phyloP scores from a whole-genome alignment of 2,888 invertebrate genomes.

The Tanaodytes sp. region DNA sequence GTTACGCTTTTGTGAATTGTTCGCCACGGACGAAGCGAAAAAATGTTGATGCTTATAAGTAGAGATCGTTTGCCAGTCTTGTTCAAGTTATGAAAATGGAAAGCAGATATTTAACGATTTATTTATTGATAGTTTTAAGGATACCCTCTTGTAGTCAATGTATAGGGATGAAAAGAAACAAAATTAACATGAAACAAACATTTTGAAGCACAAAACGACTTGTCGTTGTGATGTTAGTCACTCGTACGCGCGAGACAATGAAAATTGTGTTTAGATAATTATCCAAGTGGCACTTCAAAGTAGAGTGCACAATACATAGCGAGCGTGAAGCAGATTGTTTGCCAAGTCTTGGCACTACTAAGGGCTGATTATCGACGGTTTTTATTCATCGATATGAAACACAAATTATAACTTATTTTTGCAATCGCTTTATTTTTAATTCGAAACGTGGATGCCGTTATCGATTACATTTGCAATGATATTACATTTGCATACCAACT shows the following conservation, averaged over 20 bases:
- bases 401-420: too few relatives aligned
- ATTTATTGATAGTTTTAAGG: constrained; percentile 67
- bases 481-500: constrained; percentile 19
- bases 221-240: constrained; percentile 62
- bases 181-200: constrained; percentile 22
- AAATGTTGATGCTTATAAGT: constrained; percentile 17
- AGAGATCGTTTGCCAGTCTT: constrained; percentile 32
- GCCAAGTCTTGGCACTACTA: constrained; percentile 22
- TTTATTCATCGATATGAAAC: constrained; percentile 13
- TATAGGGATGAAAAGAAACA: constrained; percentile 45
- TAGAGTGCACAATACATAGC: constrained; percentile 50
- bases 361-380: constrained; percentile 43
- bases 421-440: too few relatives aligned
- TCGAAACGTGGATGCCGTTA: too few relatives aligned
- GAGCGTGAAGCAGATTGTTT: constrained; percentile 46
- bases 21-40: constrained; percentile 46
- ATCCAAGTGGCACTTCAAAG: constrained; percentile 51
- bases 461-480: constrained; percentile 27
- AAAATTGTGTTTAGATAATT: constrained; percentile 52
- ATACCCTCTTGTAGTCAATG: constrained; percentile 67
- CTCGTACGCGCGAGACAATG: constrained; percentile 48
- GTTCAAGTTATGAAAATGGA: constrained; percentile 55
- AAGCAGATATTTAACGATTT: constrained; percentile 61
- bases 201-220: constrained; percentile 58
- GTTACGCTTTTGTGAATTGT: constrained; percentile 47